Evolutionary conservation across 2,888 invertebrate species (phyloP), one percentile per base, ranked within the genome.

Genomic region (Hydroisotoma schaefferi): DNA sequence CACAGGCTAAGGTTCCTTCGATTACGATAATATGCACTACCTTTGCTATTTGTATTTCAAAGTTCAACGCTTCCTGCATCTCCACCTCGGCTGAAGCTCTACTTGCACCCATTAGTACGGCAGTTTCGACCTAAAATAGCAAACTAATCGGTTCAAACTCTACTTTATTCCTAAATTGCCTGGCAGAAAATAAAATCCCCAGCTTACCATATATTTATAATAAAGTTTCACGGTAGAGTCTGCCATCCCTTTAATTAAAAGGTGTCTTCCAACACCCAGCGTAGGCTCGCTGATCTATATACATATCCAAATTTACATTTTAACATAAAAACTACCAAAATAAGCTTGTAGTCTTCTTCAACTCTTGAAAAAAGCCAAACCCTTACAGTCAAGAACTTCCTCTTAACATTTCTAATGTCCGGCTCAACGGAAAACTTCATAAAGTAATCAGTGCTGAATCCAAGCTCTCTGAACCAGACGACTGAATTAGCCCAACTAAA

Each of bases 1-100:
- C 23, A 26, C 12, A n/a, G 26, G 33, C n/a, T 4, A 37, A 23
- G 15, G 15, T 33, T 33, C 8, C 33, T 43, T 18, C n/a, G n/a
- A 6, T 6, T 43, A 12, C 12, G 20, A 8, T 12, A 37, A 23
- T 23, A 47, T 2, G 10, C 22, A 86, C 85, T 80, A 94, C 94
- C 76, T 94, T 92, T 29, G 94, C 94, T 55, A 95, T 81, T 70
- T 84, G 81, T 64, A 90, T 91, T 81, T 95, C 94, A 74, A 95
- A 94, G 63, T 87, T 80, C 22, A 95, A 79, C 0, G 93, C 88
- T 52, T 90, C 85, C 48, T 79, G 82, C 55, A 94, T 82, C 72
- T 94, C 89, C 4, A 77, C 76, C 67, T 81, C 78, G 0, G 93
- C 92, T 8, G 78, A 77, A 0, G 79, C 75, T 65, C 81, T 82